phyloP scores from a whole-genome alignment of 2,888 invertebrate genomes.

The Plagiodera versicolora region DNA sequence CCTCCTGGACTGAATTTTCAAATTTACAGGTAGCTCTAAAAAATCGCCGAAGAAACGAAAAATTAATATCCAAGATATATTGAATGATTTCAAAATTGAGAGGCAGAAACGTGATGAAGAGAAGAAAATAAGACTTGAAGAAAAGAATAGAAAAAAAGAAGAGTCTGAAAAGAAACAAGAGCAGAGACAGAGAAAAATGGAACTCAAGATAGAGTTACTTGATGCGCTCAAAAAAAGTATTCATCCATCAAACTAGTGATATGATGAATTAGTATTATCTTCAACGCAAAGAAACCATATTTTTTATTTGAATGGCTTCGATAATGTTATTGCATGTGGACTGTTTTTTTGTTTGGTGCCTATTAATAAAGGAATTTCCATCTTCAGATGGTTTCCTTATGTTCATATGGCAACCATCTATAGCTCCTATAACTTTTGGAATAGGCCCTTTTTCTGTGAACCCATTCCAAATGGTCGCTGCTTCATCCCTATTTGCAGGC shows the following conservation, averaged over 20 bases:
- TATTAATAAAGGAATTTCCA: neutral
- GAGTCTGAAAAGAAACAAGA: neutral
- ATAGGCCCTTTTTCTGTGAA: neutral
- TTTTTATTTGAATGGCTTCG: too few species aligned
- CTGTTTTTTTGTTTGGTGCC: neutral
- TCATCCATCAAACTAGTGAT: too few species aligned
- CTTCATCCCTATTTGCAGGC: neutral
- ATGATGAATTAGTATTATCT: too few species aligned
- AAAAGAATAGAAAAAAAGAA: neutral
- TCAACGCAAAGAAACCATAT: too few species aligned
- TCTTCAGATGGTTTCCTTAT: neutral
- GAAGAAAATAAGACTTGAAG: neutral
- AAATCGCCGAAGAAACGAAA: too few species aligned
- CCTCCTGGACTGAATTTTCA: too few species aligned
- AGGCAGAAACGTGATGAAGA: neutral
- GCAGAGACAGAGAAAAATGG: too few species aligned
- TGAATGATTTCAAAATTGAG: neutral
- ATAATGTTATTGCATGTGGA: too few species aligned
- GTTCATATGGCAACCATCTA: neutral
- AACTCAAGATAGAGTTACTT: neutral
- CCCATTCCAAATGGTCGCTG: neutral
- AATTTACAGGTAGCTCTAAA: too few species aligned
- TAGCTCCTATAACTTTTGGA: neutral
- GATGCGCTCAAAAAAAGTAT: neutral
- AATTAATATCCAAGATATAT: too few species aligned